Evolutionary conservation across 2,113 vertebrate genomes (phyloP), one percentile per base, ranked within the genome.

Genomic region (Spizaetus ornatus): DNA sequence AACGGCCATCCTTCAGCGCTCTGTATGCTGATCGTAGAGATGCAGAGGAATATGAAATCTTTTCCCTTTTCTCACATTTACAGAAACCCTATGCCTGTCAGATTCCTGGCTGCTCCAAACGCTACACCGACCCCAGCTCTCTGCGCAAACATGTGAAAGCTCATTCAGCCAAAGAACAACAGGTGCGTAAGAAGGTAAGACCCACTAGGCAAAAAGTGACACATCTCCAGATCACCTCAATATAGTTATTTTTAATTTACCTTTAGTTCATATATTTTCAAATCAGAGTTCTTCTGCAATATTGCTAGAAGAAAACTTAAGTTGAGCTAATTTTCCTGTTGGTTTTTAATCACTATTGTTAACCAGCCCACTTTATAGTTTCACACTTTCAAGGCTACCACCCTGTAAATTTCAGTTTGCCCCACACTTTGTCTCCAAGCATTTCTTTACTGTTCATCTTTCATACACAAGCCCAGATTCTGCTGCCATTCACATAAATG

Each of bases 11-110:
- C 76, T n/a, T 72, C 62, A 52, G 67, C 1, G 3, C 67, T 70
- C 61, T 48, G 69, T 42, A 10, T 29, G 84, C 63, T 47, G 62
- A 3, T 3, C 3, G 58, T 4, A 36, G 66, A n/a, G 32, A 16
- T 55, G 36, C 74, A 87, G 26, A 66, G 85, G 73, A 84, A 31
- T n/a, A 74, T 76, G 76, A 89, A 80, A 8, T 22, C 5, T 85
- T 58, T 93, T 43, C 93, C 62, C 50, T 56, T 93, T 91, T 55
- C 88, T 89, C 83, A 52, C 38, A 1, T 69, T 93, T 85, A 38
- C 98, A 99, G 99, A 99, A 99, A 96, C 99, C 99, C 9, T 99
- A 99, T 1, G 99, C 99, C 62, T 99, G 99, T 97, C 99, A 99
- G 98, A 99, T 99, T 52, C 99, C 99, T 1, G 99, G 99, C 95